Conservation (phyloP, 2,888 invertebrate genomes). For the Brachynemurus nebulosus region DNA sequence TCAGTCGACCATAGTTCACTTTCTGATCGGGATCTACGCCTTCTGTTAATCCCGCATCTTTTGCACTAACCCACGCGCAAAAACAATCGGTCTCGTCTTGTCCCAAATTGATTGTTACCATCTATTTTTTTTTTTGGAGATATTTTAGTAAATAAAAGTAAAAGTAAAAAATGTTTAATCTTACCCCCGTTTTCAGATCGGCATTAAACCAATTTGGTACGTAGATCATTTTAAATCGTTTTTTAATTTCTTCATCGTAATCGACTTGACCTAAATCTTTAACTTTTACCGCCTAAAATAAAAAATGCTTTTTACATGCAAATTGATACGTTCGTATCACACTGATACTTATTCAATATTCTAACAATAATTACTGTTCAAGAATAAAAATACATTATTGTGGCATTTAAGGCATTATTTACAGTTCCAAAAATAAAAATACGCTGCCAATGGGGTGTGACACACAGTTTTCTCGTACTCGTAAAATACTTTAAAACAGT, state of each 20-base stretch:
- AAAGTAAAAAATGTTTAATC: no score
- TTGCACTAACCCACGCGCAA: slow-evolving; percentile 95
- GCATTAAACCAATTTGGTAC: slow-evolving; percentile 99
- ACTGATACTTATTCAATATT: no score
- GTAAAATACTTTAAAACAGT: no score
- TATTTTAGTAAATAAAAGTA: neutral
- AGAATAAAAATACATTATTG: no score
- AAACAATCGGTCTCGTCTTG: slow-evolving; percentile 97
- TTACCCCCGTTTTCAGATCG: slow-evolving; percentile 93
- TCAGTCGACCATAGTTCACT: slow-evolving; percentile 90
- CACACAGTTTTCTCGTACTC: no score
- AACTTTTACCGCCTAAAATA: slow-evolving; percentile 53
- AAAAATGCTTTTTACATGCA: no score
- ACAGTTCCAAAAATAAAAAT: no score
- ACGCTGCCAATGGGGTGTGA: no score
- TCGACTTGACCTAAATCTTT: slow-evolving; percentile 85
- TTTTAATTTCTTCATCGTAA: slow-evolving; percentile 86
- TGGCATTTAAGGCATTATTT: no score
- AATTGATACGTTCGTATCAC: no score
- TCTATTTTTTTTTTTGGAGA: slow-evolving; percentile 36
- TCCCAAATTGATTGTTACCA: slow-evolving; percentile 92
- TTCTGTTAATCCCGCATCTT: slow-evolving; percentile 75
- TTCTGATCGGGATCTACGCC: slow-evolving; percentile 61
- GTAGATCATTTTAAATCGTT: slow-evolving; percentile 81
- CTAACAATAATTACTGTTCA: no score